phyloP scores from a whole-genome alignment of 2,888 invertebrate species.

The Spodoptera exigua region DNA sequence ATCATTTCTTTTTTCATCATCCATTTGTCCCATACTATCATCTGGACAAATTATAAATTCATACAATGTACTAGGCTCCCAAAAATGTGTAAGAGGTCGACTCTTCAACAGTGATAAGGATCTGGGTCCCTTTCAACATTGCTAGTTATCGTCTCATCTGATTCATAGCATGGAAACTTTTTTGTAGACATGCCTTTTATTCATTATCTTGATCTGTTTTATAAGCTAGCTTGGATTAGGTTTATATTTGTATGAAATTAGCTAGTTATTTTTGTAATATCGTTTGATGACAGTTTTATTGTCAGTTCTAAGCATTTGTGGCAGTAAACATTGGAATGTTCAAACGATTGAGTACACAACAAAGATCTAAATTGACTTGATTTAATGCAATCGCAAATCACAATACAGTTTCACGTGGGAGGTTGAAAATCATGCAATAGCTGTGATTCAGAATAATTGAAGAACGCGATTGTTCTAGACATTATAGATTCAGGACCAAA shows the following conservation, averaged over 20 bases:
- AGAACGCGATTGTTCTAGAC: constrained; percentile 39
- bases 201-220: constrained; percentile 73
- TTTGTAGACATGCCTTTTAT: constrained; percentile 69
- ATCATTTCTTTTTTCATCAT: constrained; percentile 49
- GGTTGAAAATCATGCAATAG: constrained; percentile 46
- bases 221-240: constrained; percentile 71
- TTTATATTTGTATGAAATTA: constrained; percentile 74
- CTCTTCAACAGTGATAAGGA: constrained; percentile 66
- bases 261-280: constrained; percentile 60
- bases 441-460: constrained; percentile 47
- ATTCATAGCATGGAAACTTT: constrained; percentile 70
- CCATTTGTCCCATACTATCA: constrained; percentile 49
- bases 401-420: constrained; percentile 44
- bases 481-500: constrained; percentile 32
- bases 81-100: constrained; percentile 82
- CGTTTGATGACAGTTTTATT: constrained; percentile 53
- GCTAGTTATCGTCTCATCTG: constrained; percentile 75
- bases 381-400: constrained; percentile 50
- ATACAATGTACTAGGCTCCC: constrained; percentile 83
- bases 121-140: constrained; percentile 79
- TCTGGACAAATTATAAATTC: constrained; percentile 77
- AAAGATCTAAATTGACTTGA: constrained; percentile 43
- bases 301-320: constrained; percentile 20
- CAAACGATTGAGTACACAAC: constrained; percentile 45
- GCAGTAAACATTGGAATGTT: constrained; percentile 24